Evolutionary conservation across 2,888 invertebrate species (phyloP), one percentile per base, ranked within the genome.

Genomic region (Cheilosia soror): DNA sequence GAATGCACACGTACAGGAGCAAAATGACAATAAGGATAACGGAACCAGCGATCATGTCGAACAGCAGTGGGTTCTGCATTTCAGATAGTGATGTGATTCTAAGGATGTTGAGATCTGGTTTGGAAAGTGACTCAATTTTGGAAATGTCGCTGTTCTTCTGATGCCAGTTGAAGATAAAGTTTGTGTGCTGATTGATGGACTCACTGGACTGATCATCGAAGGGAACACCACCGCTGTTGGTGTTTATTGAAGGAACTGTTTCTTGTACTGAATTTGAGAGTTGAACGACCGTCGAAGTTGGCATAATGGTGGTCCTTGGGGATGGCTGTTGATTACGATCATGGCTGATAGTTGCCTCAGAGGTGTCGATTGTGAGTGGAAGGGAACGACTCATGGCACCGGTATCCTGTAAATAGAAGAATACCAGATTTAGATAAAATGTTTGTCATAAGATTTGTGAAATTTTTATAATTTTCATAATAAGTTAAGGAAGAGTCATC

Each of bases 321-420:
- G 57, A 27, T 11, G 57, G 58, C 9, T 63, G 63, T n/a, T 27
- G 53, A 31, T 76, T 77, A 2, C 77, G 77, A 1, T 82, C 85
- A 4, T 84, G 62, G 42, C 71, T 73, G 27, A 87, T 72, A 44
- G 87, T 87, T 4, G 90, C 90, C 68, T 89, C 89, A 13, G 89
- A 89, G 49, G 92, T 92, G 80, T 92, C 91, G 87, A 92, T 92
- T 49, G 90, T 90, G 4, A 92, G 88, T 37, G 92, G 92, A 58
- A 90, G 88, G 40, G 92, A 91, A 57, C 91, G 90, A 20, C 91
- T 91, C 91, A 91, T 91, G 81, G 89, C 86, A n/a, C 91, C 91
- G 51, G 90, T 91, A 31, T 90, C 87, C 91, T 92, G 87, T 57
- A 63, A 75, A 15, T 47, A 76, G 85, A 33, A 33, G 58, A 25